A percentile compares a stretch with the other conserved stretches of the same genome.
phyloP scores from a whole-genome alignment of 2,113 vertebrate genomes.

The Sminthopsis crassicaudata region DNA sequence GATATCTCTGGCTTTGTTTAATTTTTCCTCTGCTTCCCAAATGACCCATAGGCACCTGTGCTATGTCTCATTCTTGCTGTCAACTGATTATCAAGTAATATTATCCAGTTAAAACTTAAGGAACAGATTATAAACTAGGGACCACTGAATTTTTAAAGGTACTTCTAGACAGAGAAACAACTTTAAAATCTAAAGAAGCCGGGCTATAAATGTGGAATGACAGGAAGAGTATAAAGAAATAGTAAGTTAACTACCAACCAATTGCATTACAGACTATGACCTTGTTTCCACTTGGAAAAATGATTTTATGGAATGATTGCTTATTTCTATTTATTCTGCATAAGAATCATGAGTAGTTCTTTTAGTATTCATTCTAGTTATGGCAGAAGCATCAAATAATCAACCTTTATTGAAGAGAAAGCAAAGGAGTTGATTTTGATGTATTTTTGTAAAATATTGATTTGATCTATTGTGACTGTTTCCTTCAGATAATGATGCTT shows the following conservation, averaged over 20 bases:
- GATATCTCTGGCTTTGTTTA: not conserved
- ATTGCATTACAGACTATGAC: not conserved
- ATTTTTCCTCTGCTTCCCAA: not conserved
- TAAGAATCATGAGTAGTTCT: constrained; percentile 18
- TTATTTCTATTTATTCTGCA: constrained; percentile 25
- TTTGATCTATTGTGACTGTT: constrained; percentile 33
- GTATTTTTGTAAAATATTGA: constrained; percentile 45
- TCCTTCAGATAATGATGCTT: not conserved
- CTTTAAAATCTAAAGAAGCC: not conserved
- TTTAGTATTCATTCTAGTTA: not conserved
- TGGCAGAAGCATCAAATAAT: constrained; percentile 1
- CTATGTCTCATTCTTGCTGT: not conserved
- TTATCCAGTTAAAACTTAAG: not conserved
- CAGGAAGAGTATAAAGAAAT: not conserved
- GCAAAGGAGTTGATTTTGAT: constrained; percentile 23
- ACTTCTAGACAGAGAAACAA: not conserved
- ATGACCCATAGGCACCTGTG: not conserved
- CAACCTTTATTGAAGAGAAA: constrained; percentile 24
- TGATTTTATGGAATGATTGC: not conserved
- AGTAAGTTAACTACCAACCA: not conserved
- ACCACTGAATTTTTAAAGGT: not conserved
- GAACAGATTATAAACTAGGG: not conserved
- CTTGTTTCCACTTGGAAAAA: not conserved
- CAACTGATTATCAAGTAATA: not conserved
- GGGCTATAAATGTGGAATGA: not conserved